Conservation (phyloP, 2,113 vertebrate species). For the Falco punctatus region DNA sequence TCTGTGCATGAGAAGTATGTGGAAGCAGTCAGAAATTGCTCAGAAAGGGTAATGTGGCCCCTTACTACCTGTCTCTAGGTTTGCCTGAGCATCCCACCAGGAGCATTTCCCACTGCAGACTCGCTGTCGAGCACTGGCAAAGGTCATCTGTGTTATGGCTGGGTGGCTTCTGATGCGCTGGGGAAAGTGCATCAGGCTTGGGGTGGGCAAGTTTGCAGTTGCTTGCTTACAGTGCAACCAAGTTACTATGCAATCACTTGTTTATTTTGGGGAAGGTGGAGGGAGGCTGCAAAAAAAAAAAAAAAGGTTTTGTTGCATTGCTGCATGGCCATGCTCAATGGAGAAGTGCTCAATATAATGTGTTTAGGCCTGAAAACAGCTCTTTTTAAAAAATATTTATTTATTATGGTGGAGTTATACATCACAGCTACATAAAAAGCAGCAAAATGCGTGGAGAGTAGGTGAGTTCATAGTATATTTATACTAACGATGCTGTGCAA, state of each 20-base stretch:
- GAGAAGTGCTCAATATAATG: rapidly evolving
- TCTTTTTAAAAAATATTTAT: not conserved
- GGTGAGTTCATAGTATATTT: not conserved
- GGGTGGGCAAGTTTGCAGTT: not conserved
- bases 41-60: not conserved
- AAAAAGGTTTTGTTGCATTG: not conserved
- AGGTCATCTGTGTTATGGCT: not conserved
- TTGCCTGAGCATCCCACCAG: not conserved
- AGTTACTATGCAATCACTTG: not conserved
- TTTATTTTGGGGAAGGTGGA: not conserved
- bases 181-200: rapidly evolving
- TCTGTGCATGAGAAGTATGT: not conserved
- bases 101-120: not conserved
- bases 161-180: not conserved
- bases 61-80: not conserved
- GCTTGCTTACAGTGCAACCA: not conserved
- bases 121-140: not conserved
- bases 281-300: not conserved
- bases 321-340: not conserved
- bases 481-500: rapidly evolving
- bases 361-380: not conserved
- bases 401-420: rapidly evolving
- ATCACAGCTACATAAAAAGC: not conserved
- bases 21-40: not conserved
- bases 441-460: rapidly evolving